These are phyloP conservation scores for Portevinia maculata DNA, from an alignment of 2,888 invertebrate species.

Conservation along the genomic window DNA sequence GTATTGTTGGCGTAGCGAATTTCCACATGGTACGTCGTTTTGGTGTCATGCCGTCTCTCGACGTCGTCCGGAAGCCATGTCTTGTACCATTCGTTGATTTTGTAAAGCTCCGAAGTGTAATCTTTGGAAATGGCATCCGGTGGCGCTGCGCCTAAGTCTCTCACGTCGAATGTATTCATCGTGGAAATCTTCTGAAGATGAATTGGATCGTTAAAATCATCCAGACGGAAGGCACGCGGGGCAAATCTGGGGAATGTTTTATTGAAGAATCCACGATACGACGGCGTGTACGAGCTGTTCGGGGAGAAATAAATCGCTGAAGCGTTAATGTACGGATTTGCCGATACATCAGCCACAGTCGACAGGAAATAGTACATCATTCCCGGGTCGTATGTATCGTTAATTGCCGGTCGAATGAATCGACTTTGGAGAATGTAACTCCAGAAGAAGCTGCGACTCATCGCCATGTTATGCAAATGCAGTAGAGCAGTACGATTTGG, in stretches of 20 bases:
- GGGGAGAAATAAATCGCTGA: conserved; percentile 97
- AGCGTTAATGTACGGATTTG: conserved; percentile 95
- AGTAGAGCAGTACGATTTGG: conserved; percentile 96
- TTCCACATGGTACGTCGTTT: conserved; percentile 96
- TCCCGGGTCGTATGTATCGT: conserved; percentile 97
- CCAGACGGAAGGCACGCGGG: conserved; percentile 94
- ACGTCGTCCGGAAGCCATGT: conserved; percentile 95
- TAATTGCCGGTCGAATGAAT: conserved; percentile 94
- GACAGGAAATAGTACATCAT: conserved; percentile 99
- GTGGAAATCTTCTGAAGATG: conserved; percentile 97
- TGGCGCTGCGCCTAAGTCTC: conserved; percentile 93
- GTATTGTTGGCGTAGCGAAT: conserved; percentile 97
- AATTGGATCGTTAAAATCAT: conserved; percentile 98
- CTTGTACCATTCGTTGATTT: conserved; percentile 97
- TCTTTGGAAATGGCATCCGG: conserved; percentile 91
- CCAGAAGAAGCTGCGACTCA: conserved; percentile 97
- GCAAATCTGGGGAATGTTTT: conserved; percentile 97
- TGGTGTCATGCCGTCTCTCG: conserved; percentile 92
- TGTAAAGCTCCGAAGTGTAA: conserved; percentile 95
- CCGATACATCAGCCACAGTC: conserved; percentile 96
- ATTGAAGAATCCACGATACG: conserved; percentile 97
- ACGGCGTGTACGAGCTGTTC: conserved; percentile 96
- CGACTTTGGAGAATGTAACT: conserved; percentile 96
- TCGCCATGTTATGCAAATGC: conserved; percentile 98
- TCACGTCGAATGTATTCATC: conserved; percentile 93